Evolutionary conservation across 2,888 invertebrate species (phyloP).

Genomic region (Caenorhabditis sinica): DNA sequence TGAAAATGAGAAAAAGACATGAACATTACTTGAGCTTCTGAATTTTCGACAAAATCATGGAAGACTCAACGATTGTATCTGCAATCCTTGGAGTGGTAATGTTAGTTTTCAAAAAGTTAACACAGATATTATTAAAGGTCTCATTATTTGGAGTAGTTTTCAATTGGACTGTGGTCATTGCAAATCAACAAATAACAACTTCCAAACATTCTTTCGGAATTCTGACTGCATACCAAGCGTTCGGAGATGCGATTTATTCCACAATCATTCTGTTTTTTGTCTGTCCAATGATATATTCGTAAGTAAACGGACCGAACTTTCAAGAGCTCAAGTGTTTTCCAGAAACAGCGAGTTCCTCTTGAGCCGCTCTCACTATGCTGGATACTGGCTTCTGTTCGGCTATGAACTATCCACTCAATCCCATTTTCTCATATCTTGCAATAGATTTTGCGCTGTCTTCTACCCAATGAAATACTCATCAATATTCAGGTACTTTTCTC

Average conservation of each 20-base stretch:
- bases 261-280: constrained; percentile 59
- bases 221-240: constrained; percentile 63
- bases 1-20: too few species aligned
- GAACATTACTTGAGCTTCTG: not conserved
- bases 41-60: not conserved
- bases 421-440: constrained; percentile 58
- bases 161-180: constrained; percentile 66
- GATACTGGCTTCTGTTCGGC: constrained; percentile 37
- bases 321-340: not conserved
- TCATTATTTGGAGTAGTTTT: constrained; percentile 59
- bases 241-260: constrained; percentile 63
- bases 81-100: not conserved
- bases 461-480: constrained; percentile 47
- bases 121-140: constrained; percentile 20
- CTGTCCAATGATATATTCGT: constrained; percentile 63
- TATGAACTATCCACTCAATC: constrained; percentile 62
- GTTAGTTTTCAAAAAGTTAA: not conserved
- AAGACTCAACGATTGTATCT: not conserved
- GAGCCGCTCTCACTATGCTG: constrained; percentile 24
- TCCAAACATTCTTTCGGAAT: constrained; percentile 68
- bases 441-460: constrained; percentile 62
- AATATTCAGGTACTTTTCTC: constrained; percentile 21
- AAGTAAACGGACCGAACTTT: not conserved
- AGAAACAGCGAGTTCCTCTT: constrained; percentile 37
- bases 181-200: constrained; percentile 51